Conservation (phyloP, 2,888 invertebrate genomes). For the Lasioglossum malachurum region DNA sequence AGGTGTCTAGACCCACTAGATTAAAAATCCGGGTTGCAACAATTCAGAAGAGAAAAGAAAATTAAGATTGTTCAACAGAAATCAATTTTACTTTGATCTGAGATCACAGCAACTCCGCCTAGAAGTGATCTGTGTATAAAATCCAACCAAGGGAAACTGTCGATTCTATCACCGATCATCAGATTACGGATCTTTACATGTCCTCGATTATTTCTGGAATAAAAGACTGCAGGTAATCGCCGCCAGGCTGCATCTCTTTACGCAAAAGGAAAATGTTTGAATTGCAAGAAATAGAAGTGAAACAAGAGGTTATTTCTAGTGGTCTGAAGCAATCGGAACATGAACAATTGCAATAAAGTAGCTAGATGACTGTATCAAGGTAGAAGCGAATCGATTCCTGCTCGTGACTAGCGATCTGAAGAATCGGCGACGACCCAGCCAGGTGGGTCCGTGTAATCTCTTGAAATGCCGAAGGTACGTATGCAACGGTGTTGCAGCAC, state of each 20-base stretch:
- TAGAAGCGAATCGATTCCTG: not conserved
- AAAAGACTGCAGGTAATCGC: not conserved
- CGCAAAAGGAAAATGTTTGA: not conserved
- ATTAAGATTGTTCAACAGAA: not conserved
- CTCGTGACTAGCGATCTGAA: not conserved
- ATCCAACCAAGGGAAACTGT: too few relatives aligned
- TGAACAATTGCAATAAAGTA: not conserved
- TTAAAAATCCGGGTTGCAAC: not conserved
- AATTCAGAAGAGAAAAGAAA: too few relatives aligned
- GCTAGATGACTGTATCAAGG: not conserved
- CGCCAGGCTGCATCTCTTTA: not conserved
- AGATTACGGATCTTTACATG: too few relatives aligned
- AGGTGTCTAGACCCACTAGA: not conserved
- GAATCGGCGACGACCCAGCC: not conserved
- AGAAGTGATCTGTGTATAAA: too few relatives aligned
- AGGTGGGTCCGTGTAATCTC: not conserved
- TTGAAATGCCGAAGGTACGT: not conserved
- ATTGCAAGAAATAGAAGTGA: not conserved
- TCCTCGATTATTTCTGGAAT: not conserved
- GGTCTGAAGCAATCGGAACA: not conserved
- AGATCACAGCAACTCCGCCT: too few relatives aligned
- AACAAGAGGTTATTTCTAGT: not conserved
- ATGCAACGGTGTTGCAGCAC: not conserved
- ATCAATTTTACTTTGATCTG: not conserved
- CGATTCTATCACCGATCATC: too few relatives aligned